Conservation (phyloP, 64 coral and sea anemone genomes). For the Montipora foliosa region DNA sequence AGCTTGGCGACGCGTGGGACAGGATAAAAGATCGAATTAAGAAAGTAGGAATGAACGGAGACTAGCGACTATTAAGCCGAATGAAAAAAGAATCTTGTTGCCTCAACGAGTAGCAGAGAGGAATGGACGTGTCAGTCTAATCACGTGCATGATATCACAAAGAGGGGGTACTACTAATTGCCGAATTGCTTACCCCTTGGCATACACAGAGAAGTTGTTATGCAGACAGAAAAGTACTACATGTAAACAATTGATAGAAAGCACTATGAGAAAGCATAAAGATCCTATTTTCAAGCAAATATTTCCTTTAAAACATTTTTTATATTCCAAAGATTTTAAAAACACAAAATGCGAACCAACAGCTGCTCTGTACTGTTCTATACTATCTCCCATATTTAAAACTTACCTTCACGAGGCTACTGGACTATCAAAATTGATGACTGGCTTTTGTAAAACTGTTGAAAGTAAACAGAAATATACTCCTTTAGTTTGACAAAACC, state of each 20-base stretch:
- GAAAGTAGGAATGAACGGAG: neutral
- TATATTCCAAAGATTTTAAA: constrained; percentile 19
- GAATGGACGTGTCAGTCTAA: too few species aligned
- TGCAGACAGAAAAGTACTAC: too few species aligned
- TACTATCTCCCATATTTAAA: constrained; percentile 26
- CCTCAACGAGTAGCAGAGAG: neutral
- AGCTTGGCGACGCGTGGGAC: too few species aligned
- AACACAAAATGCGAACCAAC: constrained; percentile 19
- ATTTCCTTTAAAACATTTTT: neutral
- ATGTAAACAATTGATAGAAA: too few species aligned
- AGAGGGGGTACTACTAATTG: too few species aligned
- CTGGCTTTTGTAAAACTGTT: neutral
- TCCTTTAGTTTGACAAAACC: neutral
- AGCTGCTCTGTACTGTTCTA: constrained; percentile 33
- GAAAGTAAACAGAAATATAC: neutral
- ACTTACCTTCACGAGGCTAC: neutral
- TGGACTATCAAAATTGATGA: neutral
- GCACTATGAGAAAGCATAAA: too few species aligned
- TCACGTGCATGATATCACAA: too few species aligned
- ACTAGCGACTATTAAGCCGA: neutral
- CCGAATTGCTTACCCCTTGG: too few species aligned
- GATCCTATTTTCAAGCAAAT: too few species aligned
- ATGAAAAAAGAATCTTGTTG: neutral
- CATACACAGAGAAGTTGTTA: too few species aligned
- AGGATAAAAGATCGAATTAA: too few species aligned